phyloP scores from a whole-genome alignment of 2,797 vertebrate genomes.

The Gallinago stenura region DNA sequence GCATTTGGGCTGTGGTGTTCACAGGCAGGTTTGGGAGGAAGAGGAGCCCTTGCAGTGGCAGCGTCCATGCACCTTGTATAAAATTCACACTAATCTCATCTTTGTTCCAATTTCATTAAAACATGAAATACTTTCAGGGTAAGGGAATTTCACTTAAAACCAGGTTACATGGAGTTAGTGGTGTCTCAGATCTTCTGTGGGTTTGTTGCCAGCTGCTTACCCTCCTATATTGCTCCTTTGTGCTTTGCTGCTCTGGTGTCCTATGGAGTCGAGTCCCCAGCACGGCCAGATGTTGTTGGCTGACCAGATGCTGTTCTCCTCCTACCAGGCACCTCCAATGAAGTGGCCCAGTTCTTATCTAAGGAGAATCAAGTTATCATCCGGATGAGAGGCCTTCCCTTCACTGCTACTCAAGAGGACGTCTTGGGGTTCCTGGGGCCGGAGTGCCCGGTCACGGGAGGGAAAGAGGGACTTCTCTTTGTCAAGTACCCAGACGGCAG shows the following conservation, averaged over 20 bases:
- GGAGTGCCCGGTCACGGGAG: conserved; percentile 91
- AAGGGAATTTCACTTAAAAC: neutral
- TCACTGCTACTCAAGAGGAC: conserved; percentile 90
- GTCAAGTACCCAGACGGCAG: conserved; percentile 96
- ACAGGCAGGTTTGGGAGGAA: neutral
- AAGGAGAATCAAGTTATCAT: conserved; percentile 97
- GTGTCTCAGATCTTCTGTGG: neutral
- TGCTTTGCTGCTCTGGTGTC: neutral
- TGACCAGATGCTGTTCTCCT: neutral
- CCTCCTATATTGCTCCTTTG: neutral
- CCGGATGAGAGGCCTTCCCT: conserved; percentile 92
- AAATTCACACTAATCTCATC: neutral
- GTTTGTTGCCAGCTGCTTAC: neutral
- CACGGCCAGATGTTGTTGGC: neutral
- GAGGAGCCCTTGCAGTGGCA: neutral
- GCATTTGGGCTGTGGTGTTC: neutral
- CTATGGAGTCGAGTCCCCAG: neutral
- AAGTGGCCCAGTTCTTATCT: conserved; percentile 96
- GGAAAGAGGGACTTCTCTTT: conserved; percentile 92
- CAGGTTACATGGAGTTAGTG: neutral
- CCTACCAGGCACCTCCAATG: conserved; percentile 90
- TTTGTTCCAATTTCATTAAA: neutral
- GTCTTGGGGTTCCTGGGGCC: conserved; percentile 91
- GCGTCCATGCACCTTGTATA: neutral
- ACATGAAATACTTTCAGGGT: neutral